Percentiles rank a stretch among this genome's conserved stretches.
phyloP scores from a whole-genome alignment of 2,888 invertebrate species.

The Hirtodrosophila alboralis region DNA sequence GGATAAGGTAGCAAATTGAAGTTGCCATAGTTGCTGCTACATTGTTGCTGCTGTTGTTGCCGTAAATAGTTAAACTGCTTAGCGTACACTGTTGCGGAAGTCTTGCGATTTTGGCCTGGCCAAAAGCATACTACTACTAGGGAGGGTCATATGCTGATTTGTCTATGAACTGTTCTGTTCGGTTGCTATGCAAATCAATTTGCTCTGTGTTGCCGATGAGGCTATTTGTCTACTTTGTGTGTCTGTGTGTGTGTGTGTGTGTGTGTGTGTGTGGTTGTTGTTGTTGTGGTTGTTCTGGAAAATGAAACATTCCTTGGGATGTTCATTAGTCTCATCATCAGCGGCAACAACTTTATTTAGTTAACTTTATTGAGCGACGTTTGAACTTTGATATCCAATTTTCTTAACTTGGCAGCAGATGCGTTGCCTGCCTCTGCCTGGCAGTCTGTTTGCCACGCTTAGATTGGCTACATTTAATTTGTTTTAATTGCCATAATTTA shows the following conservation, averaged over 20 bases:
- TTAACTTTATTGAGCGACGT: constrained; percentile 68
- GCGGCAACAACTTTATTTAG: constrained; percentile 55
- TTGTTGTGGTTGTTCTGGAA: constrained; percentile 18
- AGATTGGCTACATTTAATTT: constrained; percentile 55
- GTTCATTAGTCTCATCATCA: constrained; percentile 70
- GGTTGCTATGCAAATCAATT: constrained; percentile 79
- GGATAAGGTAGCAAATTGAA: constrained; percentile 44
- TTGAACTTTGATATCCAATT: constrained; percentile 75
- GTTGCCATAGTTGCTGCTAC: constrained; percentile 64
- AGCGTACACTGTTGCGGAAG: constrained; percentile 47
- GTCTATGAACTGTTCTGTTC: constrained; percentile 9
- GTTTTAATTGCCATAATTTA: constrained; percentile 75
- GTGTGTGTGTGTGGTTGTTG: constrained; percentile 17
- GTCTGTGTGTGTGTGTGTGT: no score
- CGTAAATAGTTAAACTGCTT: constrained; percentile 78
- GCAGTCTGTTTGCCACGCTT: constrained; percentile 2
- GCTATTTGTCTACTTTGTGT: constrained; percentile 58
- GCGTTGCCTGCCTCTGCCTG: neutral
- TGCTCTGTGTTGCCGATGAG: constrained; percentile 33
- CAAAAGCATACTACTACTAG: constrained; percentile 24
- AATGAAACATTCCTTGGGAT: constrained; percentile 37
- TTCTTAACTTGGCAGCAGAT: constrained; percentile 47
- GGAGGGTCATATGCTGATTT: constrained; percentile 36
- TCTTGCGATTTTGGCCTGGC: constrained; percentile 43
- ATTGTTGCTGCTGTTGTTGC: constrained; percentile 57